Evolutionary conservation across 2,797 vertebrate species (phyloP).

Genomic region (Crocodylus rhombifer): DNA sequence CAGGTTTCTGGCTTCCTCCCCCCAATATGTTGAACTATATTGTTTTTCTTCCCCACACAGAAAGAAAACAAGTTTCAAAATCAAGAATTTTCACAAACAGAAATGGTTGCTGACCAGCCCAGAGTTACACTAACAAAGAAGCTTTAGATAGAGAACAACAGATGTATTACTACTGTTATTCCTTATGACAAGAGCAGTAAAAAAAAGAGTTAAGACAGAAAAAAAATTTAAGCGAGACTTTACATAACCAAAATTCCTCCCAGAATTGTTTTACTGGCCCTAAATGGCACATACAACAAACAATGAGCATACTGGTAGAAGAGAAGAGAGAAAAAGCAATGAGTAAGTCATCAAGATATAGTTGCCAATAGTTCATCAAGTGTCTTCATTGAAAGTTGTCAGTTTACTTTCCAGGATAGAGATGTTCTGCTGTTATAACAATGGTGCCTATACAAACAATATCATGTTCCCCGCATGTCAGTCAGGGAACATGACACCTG

Average conservation of each 20-base stretch:
- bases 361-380: not conserved
- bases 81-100: too few relatives aligned
- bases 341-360: not conserved
- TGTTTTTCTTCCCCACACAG: too few relatives aligned
- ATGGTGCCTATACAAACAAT: not conserved
- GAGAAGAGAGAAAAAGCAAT: not conserved
- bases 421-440: not conserved
- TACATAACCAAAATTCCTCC: not conserved
- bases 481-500: not conserved
- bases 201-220: not conserved
- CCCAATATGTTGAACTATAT: too few relatives aligned
- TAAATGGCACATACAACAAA: not conserved
- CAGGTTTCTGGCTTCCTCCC: too few relatives aligned
- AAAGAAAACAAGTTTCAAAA: too few relatives aligned
- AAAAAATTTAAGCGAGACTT: not conserved
- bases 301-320: not conserved
- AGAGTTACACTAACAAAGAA: too few relatives aligned
- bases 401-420: not conserved
- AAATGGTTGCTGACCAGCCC: too few relatives aligned
- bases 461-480: not conserved
- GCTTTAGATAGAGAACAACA: not conserved
- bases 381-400: accelerated
- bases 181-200: not conserved
- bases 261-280: not conserved
- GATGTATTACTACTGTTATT: not conserved